Conservation (phyloP, 1,140 invertebrate genomes). For the Drosophila subpulchrella region DNA sequence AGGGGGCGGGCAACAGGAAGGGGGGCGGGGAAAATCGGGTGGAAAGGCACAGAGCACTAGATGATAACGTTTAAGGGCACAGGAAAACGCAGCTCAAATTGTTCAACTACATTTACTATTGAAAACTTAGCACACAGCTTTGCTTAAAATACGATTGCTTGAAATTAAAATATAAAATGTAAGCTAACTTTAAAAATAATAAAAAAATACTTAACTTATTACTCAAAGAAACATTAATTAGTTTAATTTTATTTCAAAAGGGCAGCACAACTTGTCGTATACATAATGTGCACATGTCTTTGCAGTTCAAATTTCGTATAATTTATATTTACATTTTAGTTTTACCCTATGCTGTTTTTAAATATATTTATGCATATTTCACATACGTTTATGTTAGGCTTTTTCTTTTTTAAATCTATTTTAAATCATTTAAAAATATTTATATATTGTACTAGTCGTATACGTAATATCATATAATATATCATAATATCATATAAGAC, state of each 20-base stretch:
- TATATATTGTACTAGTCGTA: not conserved
- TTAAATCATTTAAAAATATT: not conserved
- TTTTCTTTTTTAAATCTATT: not conserved
- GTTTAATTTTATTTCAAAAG: too few species aligned
- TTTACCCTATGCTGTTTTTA: not conserved
- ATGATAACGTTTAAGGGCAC: constrained; percentile 5
- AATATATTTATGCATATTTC: not conserved
- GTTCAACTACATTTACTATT: not conserved
- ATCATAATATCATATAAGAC: too few species aligned
- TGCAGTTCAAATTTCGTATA: not conserved
- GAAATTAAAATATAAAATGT: not conserved
- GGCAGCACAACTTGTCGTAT: not conserved
- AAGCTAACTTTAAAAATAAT: not conserved
- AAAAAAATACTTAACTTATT: too few species aligned
- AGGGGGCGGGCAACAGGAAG: not conserved
- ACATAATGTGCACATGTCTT: not conserved
- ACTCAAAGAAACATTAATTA: too few species aligned
- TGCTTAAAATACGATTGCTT: not conserved
- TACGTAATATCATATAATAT: not conserved
- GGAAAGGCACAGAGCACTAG: not conserved
- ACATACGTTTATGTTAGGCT: too few species aligned
- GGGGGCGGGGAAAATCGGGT: not conserved
- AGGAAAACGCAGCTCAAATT: constrained; percentile 1
- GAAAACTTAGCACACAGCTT: too few species aligned
- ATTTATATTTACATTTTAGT: not conserved